Percentiles rank a stretch among this genome's conserved stretches.
Conservation (phyloP, 2,113 vertebrate genomes). For the Naja naja region DNA sequence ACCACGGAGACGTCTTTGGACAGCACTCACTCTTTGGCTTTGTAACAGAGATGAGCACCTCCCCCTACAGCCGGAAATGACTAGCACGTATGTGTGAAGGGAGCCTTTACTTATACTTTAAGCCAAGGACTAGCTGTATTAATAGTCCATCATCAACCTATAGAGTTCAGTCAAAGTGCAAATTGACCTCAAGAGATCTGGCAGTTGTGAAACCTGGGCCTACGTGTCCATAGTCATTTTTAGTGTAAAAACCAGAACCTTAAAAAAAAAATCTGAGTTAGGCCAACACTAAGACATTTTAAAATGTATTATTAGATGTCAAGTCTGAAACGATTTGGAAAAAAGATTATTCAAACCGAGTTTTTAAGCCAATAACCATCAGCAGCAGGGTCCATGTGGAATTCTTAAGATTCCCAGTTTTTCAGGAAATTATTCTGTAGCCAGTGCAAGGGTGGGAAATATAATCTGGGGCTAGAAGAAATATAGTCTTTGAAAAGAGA, state of each 20-base stretch:
- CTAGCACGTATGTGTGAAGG: too few species aligned
- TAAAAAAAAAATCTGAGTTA: constrained; percentile 20
- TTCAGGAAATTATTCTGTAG: background rate
- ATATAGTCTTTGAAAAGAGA: background rate
- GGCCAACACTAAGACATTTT: constrained; percentile 29
- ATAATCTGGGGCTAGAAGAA: background rate
- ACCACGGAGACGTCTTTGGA: too few species aligned
- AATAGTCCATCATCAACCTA: background rate
- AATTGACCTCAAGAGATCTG: background rate
- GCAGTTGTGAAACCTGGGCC: background rate
- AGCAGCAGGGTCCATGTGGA: background rate
- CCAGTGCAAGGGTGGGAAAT: background rate
- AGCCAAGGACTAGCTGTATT: too few species aligned
- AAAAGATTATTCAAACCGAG: background rate
- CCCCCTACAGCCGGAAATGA: too few species aligned
- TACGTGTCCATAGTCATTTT: constrained; percentile 10
- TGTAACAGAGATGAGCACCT: too few species aligned
- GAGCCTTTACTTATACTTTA: too few species aligned
- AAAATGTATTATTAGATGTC: constrained; percentile 35
- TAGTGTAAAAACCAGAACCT: constrained; percentile 23
- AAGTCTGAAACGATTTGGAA: background rate
- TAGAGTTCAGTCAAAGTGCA: background rate
- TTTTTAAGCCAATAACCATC: background rate
- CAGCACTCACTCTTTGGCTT: too few species aligned
- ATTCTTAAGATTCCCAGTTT: background rate